Base-by-base conservation (phyloP, 2,797 vertebrate species). In the Melanotaenia boesemani region DNA sequence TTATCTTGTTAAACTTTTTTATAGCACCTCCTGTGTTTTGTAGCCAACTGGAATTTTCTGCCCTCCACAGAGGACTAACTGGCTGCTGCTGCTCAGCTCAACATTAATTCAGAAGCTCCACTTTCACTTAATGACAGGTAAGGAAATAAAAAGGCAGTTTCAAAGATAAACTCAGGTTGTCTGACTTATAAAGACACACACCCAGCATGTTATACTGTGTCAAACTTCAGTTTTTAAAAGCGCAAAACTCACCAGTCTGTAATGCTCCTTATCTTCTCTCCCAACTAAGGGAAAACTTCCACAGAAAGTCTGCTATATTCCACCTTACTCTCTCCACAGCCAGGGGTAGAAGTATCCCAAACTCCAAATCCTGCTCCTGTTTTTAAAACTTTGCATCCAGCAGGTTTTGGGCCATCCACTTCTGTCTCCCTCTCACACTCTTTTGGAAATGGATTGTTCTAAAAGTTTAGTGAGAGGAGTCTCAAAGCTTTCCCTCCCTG, bases 381-480 rank as follows among this genome's bases (percentile, higher is more conserved):
- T 87, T 89, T 86, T 69, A 88, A 87, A 87, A 86, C 75, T 77
- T 70, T 84, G 91, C 90, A 86, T 91, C 89, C 90, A 91, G 90
- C 90, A 91, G 90, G 84, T 92, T 86, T 80, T 37, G 18, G 86
- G 82, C 86, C 92, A 93, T 93, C 86, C 86, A 91, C 91, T 85
- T 82, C 79, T 90, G 81, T 86, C 91, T 90, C 86, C 80, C 90
- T 93, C 89, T 88, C 89, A 88, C 90, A 89, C 89, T 94, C 91
- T 90, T 89, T 92, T 86, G 88, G 87, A 94, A 94, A 93, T 91
- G 91, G 92, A 92, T 94, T 93, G 92, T 92, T 95, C 88, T 86
- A 87, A 94, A 95, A 95, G 87, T 95, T 95, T 89, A 88, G 84
- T 72, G 81, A 86, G 79, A 85, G 73, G 80, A 86, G 83, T 88